Evolutionary conservation across 30 jellyfish, hydroid and myxozoan genomes (phyloP).

Genomic region (Mastigias papua): DNA sequence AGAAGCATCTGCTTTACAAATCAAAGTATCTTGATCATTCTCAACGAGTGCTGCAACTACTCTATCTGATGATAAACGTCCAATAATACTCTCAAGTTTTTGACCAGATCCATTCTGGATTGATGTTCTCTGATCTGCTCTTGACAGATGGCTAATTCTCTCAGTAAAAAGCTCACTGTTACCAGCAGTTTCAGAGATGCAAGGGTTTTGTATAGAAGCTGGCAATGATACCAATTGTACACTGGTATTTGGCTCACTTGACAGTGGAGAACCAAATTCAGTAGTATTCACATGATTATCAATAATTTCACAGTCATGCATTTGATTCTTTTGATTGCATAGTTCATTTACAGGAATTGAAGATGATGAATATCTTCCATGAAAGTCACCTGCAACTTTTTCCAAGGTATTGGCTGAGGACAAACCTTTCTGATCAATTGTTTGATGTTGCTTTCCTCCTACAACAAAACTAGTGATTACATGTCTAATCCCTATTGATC

Average conservation of each 20-base stretch:
- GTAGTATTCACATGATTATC: too few relatives aligned
- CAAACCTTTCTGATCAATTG: too few relatives aligned
- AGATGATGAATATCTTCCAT: not conserved
- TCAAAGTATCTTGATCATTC: constrained; percentile 38
- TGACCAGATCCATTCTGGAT: constrained; percentile 75
- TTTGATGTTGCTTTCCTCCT: too few relatives aligned
- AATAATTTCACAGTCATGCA: too few relatives aligned
- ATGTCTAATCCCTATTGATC: too few relatives aligned
- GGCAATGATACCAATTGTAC: not conserved
- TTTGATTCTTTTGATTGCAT: too few relatives aligned
- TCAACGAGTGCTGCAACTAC: constrained; percentile 23
- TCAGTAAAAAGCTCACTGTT: not conserved
- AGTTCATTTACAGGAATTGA: too few relatives aligned
- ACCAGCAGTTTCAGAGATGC: not conserved
- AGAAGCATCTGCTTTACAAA: constrained; percentile 69
- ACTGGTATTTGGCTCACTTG: too few relatives aligned
- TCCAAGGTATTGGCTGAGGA: too few relatives aligned
- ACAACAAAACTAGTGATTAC: too few relatives aligned
- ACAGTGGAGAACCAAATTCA: too few relatives aligned
- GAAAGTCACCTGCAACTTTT: too few relatives aligned
- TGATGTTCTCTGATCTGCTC: constrained; percentile 16
- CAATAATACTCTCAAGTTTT: constrained; percentile 72
- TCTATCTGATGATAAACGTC: constrained; percentile 60
- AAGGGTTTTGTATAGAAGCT: not conserved
- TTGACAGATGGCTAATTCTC: not conserved